Percentiles rank a stretch among this genome's conserved stretches.
Evolutionary conservation across 2,888 invertebrate species (phyloP).

Genomic region (Tetramorium bicarinatum): DNA sequence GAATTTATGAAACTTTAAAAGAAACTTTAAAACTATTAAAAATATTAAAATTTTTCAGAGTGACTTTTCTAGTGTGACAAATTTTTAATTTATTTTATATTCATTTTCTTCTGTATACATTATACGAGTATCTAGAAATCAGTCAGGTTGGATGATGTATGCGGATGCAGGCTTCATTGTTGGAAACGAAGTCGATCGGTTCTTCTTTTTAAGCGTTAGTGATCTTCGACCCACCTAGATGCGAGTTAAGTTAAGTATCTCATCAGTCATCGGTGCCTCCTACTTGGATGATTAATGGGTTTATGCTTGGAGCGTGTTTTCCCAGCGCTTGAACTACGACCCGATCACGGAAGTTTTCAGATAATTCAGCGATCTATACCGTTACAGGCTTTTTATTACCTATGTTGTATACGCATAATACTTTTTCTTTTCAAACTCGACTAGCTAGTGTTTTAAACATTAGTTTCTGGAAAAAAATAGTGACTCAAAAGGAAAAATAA

Average conservation of each 20-base stretch:
- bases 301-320: slow-evolving; percentile 50
- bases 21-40: no score
- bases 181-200: slow-evolving; percentile 41
- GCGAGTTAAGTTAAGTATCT: slow-evolving; percentile 58
- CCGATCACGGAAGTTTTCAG: slow-evolving; percentile 51
- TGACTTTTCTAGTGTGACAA: background rate
- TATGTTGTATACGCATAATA: background rate
- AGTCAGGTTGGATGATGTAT: slow-evolving; percentile 26
- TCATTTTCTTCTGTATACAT: background rate
- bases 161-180: slow-evolving; percentile 17
- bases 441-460: slow-evolving; percentile 26
- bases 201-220: slow-evolving; percentile 45
- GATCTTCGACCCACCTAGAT: slow-evolving; percentile 49
- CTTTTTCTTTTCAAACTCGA: background rate
- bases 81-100: background rate
- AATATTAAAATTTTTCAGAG: background rate
- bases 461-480: background rate
- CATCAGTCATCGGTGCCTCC: slow-evolving; percentile 56
- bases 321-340: slow-evolving; percentile 47
- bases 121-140: slow-evolving; percentile 25
- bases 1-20: background rate
- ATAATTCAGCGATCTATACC: slow-evolving; percentile 45
- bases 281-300: slow-evolving; percentile 57
- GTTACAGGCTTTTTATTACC: slow-evolving; percentile 32
- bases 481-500: background rate